A percentile compares a stretch with the other conserved stretches of the same genome.
Evolutionary conservation across 2,113 vertebrate genomes (phyloP).

Genomic region (Piprites chloris): DNA sequence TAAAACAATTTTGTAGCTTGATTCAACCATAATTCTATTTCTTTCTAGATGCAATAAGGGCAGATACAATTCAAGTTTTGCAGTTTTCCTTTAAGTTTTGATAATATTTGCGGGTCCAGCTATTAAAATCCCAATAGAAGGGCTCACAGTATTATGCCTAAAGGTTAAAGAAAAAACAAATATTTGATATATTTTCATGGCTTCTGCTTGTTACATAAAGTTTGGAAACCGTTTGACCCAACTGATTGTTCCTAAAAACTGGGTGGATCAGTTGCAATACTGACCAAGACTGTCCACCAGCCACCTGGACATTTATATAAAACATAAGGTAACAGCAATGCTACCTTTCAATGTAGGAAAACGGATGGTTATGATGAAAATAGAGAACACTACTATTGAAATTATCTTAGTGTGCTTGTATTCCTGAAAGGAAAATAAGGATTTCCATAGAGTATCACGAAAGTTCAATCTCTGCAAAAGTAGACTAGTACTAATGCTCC

Average conservation of each 20-base stretch:
- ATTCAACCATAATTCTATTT: neutral
- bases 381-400: neutral
- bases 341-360: neutral
- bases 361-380: neutral
- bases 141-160: neutral
- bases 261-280: neutral
- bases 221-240: neutral
- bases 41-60: neutral
- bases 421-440: neutral
- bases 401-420: neutral
- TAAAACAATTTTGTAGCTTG: neutral
- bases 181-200: neutral
- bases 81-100: neutral
- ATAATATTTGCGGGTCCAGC: neutral
- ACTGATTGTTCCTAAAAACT: neutral
- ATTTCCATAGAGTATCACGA: neutral
- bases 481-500: neutral
- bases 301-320: neutral
- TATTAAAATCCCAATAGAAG: neutral
- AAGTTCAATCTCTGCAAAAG: neutral
- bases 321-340: neutral
- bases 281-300: neutral
- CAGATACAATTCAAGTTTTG: neutral
- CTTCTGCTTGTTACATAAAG: neutral
- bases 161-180: accelerated